Percentiles rank a stretch among this genome's conserved stretches.
These are phyloP conservation scores for Dysdera silvatica DNA, from an alignment of 1,140 invertebrate species.

Conservation along the genomic window DNA sequence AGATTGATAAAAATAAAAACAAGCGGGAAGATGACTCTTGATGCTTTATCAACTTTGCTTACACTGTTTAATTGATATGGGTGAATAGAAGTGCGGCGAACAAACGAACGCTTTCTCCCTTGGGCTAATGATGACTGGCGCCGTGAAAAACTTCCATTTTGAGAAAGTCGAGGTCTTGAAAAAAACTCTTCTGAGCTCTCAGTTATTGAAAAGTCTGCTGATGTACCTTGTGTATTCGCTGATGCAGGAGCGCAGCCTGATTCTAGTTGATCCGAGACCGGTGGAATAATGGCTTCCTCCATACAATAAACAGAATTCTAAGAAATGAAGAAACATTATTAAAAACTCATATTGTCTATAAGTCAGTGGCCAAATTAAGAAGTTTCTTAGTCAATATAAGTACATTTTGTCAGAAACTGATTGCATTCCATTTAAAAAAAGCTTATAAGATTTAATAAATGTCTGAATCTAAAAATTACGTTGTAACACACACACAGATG, in stretches of 20 bases:
- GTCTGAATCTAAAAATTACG: background rate
- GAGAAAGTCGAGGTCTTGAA: background rate
- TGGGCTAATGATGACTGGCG: background rate
- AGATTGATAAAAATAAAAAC: slow-evolving; percentile 67
- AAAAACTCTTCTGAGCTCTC: background rate
- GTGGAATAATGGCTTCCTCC: background rate
- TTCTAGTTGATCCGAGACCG: background rate
- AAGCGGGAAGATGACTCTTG: slow-evolving; percentile 64
- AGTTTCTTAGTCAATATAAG: background rate
- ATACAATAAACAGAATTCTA: slow-evolving; percentile 17
- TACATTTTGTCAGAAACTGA: background rate
- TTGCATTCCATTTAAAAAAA: background rate
- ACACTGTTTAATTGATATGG: slow-evolving; percentile 56
- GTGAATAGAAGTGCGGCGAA: slow-evolving; percentile 5
- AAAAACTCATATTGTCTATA: background rate
- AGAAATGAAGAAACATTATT: background rate
- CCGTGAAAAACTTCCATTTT: background rate
- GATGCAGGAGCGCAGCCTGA: background rate
- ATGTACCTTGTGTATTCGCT: background rate
- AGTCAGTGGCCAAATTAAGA: background rate
- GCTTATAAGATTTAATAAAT: background rate
- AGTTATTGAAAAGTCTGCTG: background rate
- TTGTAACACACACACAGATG: background rate
- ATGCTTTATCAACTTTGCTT: slow-evolving; percentile 67
- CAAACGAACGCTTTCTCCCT: slow-evolving; percentile 7